Conservation (phyloP, 2,797 vertebrate genomes). For the Antrozous pallidus region DNA sequence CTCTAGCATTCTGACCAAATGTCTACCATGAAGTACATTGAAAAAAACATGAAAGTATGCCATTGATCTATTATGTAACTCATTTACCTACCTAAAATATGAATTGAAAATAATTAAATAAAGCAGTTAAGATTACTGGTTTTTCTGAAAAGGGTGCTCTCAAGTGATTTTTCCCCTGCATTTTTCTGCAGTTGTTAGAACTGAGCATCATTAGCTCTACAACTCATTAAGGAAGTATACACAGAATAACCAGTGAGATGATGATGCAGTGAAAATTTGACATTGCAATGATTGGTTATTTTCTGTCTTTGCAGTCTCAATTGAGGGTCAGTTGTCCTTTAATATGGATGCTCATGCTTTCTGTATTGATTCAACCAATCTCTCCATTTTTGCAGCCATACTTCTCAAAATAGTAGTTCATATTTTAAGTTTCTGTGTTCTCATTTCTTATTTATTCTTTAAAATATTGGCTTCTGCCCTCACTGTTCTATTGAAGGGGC, state of each 20-base stretch:
- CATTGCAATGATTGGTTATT: not conserved
- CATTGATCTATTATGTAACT: not conserved
- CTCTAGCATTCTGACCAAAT: not conserved
- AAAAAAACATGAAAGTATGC: not conserved
- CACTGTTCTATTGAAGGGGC: not conserved
- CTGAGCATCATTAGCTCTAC: not conserved
- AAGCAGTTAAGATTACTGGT: not conserved
- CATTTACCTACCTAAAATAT: not conserved
- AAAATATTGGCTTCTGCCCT: not conserved
- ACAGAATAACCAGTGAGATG: conserved; percentile 18
- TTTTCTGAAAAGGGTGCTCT: not conserved
- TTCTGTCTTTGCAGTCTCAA: not conserved
- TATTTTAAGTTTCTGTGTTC: not conserved
- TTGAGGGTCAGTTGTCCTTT: not conserved
- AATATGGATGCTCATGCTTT: not conserved
- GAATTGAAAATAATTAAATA: conserved; percentile 4
- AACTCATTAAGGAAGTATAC: not conserved
- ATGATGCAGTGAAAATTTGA: not conserved
- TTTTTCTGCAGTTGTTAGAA: conserved; percentile 6
- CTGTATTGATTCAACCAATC: not conserved
- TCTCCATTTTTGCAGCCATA: not conserved
- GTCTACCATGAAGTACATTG: not conserved
- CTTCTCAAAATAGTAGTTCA: conserved; percentile 6
- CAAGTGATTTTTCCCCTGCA: not conserved
- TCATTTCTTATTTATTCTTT: not conserved